Conservation (phyloP, 2,888 invertebrate genomes). For the Ethmia dodecea region DNA sequence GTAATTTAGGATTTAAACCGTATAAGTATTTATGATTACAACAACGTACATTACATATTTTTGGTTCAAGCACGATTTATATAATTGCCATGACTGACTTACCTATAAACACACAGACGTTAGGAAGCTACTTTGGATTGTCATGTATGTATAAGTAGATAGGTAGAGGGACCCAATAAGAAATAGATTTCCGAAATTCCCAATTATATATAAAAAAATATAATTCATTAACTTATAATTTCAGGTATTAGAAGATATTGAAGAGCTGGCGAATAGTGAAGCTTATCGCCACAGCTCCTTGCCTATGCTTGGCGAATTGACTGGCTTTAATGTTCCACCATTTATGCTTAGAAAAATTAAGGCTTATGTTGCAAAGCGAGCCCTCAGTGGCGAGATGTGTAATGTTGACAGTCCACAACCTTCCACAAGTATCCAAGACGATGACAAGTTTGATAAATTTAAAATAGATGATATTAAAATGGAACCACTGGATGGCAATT, state of each 20-base stretch:
- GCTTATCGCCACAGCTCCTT: constrained; percentile 83
- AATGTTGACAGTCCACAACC: constrained; percentile 60
- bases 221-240: no score
- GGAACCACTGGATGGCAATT: constrained; percentile 46
- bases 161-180: no score
- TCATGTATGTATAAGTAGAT: no score
- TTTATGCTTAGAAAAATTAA: constrained; percentile 87
- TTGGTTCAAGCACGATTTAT: no score
- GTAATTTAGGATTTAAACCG: no score
- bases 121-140: no score
- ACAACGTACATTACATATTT: no score
- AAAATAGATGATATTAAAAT: constrained; percentile 60
- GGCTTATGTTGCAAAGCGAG: constrained; percentile 74
- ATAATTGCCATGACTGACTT: no score
- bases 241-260: constrained; percentile 84
- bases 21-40: no score
- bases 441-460: constrained; percentile 46
- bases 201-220: no score
- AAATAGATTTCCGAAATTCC: no score
- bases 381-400: constrained; percentile 45
- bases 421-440: constrained; percentile 50
- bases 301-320: constrained; percentile 81
- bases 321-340: constrained; percentile 85
- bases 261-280: constrained; percentile 84
- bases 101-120: no score